Conservation (phyloP, 2,797 vertebrate species). For the Salmo trutta region DNA sequence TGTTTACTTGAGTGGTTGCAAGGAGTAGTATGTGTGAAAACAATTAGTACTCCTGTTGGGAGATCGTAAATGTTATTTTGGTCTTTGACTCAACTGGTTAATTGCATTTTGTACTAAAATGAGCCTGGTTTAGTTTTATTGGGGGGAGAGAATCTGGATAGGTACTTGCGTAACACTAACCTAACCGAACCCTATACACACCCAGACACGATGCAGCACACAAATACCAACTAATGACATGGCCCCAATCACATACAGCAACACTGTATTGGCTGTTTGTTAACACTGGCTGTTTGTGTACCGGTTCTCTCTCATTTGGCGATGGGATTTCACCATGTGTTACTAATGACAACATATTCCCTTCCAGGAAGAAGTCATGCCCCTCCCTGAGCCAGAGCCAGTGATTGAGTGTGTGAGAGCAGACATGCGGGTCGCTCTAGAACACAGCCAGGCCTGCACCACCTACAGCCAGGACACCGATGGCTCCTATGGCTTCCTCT, state of each 20-base stretch:
- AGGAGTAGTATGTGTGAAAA: background rate
- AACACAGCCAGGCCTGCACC: slow-evolving; percentile 85
- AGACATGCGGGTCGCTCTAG: slow-evolving; percentile 82
- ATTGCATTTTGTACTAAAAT: background rate
- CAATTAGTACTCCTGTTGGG: background rate
- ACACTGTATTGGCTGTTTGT: background rate
- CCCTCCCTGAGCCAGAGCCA: slow-evolving; percentile 70
- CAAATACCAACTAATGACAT: background rate
- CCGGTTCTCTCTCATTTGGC: background rate
- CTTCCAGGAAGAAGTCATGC: slow-evolving; percentile 78
- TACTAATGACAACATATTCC: slow-evolving; percentile 1
- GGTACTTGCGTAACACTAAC: background rate
- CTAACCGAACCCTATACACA: background rate
- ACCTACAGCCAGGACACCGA: slow-evolving; percentile 78
- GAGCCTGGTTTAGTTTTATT: background rate
- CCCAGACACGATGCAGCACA: background rate
- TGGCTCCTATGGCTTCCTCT: slow-evolving; percentile 88
- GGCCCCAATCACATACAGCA: background rate
- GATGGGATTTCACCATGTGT: background rate
- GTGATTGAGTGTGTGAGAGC: slow-evolving; percentile 78
- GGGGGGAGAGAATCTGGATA: background rate
- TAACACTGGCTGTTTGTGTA: slow-evolving; percentile 5
- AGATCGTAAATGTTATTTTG: background rate
- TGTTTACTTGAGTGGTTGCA: no score
- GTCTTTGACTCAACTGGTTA: background rate